Percentiles rank a stretch among this genome's conserved stretches.
These are phyloP conservation scores for Hycleus phaleratus DNA, from an alignment of 1,140 invertebrate genomes.

Conservation along the genomic window DNA sequence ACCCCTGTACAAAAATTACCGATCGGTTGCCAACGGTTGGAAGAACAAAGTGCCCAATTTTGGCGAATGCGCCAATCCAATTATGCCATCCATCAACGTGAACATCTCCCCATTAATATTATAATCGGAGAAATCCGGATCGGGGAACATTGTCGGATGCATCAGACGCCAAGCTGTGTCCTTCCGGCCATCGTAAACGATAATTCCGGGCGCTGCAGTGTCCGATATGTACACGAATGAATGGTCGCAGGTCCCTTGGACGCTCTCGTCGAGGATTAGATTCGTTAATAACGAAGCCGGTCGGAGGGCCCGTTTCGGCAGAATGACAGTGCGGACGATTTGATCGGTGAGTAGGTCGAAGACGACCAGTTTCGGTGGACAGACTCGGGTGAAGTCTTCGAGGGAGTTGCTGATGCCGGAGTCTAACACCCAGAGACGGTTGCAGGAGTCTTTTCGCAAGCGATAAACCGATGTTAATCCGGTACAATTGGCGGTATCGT, in stretches of 20 bases:
- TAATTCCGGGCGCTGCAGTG: conserved; percentile 64
- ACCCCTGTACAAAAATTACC: conserved; percentile 38
- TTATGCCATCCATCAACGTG: conserved; percentile 70
- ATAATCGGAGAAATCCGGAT: conserved; percentile 66
- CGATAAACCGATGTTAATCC: conserved; percentile 71
- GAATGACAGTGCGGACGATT: conserved; percentile 47
- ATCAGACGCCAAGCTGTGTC: conserved; percentile 68
- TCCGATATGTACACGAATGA: conserved; percentile 71
- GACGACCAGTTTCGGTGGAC: conserved; percentile 71
- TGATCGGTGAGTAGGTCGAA: conserved; percentile 66
- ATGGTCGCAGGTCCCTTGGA: conserved; percentile 59
- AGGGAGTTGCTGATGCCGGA: conserved; percentile 65
- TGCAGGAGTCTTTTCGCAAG: conserved; percentile 61
- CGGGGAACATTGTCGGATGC: conserved; percentile 72
- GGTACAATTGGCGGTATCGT: conserved; percentile 62
- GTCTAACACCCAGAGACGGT: conserved; percentile 65
- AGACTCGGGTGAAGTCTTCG: conserved; percentile 64
- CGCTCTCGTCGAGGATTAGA: conserved; percentile 64
- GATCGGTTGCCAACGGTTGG: conserved; percentile 74
- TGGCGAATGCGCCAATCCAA: conserved; percentile 67
- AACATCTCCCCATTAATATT: conserved; percentile 55
- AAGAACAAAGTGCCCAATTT: conserved; percentile 60
- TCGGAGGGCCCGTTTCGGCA: conserved; percentile 57
- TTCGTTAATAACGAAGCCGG: conserved; percentile 67
- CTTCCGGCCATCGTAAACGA: conserved; percentile 62